phyloP scores from a whole-genome alignment of 2,797 vertebrate species.

The Diglossa cyanea region DNA sequence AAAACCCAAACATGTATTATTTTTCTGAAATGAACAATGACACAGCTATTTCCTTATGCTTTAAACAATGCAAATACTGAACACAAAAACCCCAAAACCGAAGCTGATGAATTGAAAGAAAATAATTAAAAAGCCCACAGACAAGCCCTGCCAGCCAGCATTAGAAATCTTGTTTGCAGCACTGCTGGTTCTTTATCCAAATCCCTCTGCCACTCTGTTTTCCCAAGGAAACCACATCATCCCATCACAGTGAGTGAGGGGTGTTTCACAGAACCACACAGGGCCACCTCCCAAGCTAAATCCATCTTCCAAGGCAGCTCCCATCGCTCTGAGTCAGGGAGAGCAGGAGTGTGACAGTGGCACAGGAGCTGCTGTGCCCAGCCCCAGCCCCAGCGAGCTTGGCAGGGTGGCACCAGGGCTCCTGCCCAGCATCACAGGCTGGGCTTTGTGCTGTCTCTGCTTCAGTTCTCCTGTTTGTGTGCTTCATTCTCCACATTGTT shows the following conservation, averaged over 20 bases:
- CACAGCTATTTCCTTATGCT: background rate
- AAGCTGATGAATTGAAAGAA: background rate
- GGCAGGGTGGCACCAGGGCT: background rate
- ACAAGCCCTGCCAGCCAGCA: background rate
- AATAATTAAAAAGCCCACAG: background rate
- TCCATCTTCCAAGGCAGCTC: background rate
- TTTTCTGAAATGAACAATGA: background rate
- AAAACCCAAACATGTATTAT: background rate
- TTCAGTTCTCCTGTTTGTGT: background rate
- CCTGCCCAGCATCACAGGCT: background rate
- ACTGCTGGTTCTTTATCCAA: background rate
- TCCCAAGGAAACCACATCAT: constrained; percentile 4
- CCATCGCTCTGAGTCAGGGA: background rate
- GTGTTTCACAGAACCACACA: background rate
- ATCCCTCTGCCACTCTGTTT: background rate
- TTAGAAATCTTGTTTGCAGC: background rate
- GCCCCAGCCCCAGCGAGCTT: fast-evolving
- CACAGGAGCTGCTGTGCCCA: background rate
- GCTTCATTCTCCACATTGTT: background rate
- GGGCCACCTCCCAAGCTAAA: constrained; percentile 31
- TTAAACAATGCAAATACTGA: background rate
- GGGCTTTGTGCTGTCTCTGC: background rate
- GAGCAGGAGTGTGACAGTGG: background rate
- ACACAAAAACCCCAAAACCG: fast-evolving
- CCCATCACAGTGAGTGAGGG: background rate